Base-by-base conservation (phyloP, 2,888 invertebrate species). In the Brachypalpus laphriformis region DNA sequence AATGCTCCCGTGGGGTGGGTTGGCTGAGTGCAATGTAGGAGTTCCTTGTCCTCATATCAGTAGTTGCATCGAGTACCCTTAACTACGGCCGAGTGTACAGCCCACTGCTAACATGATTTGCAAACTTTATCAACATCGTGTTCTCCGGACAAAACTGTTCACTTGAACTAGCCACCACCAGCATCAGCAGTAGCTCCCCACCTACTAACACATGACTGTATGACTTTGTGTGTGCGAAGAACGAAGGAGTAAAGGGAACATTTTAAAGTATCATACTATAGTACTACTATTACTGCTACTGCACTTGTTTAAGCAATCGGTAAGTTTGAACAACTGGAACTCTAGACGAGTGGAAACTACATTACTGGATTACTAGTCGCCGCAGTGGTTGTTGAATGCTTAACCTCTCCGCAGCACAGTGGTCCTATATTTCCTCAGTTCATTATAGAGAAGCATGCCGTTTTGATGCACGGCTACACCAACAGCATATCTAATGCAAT, bases 51-150 rank as follows among this genome's bases (percentile, higher is more conserved):
- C 6, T 7, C n/a, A 5, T 37, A n/a, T 11, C 0, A 1, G 40
- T 40, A 47, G 61, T 40, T 80, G 80, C 63, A 65, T 65, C 34
- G 18, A 82, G 71, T 20, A 57, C 51, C 57, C 75, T 70, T 40
- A 47, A 40, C 66, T 34, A 51, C 63, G 56, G 56, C 49, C 66
- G 54, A 49, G 70, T 57, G 63, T 61, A 78, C 72, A 78, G 54
- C 20, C 56, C 57, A 71, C 66, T 77, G 72, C 71, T 66, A 71
- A 77, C 82, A 82, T 82, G 82, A 71, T 71, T 82, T 72, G 65
- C 66, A 76, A 72, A 82, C 78, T 65, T 77, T 65, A 82, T 63
- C 76, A 71, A 65, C 76, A 71, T 82, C 56, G 65, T 76, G 76
- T 82, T 82, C 63, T 45, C 65, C 57, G 51, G 42, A 82, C 82